Conservation (phyloP, 2,888 invertebrate genomes). For the Drosophila lutescens region DNA sequence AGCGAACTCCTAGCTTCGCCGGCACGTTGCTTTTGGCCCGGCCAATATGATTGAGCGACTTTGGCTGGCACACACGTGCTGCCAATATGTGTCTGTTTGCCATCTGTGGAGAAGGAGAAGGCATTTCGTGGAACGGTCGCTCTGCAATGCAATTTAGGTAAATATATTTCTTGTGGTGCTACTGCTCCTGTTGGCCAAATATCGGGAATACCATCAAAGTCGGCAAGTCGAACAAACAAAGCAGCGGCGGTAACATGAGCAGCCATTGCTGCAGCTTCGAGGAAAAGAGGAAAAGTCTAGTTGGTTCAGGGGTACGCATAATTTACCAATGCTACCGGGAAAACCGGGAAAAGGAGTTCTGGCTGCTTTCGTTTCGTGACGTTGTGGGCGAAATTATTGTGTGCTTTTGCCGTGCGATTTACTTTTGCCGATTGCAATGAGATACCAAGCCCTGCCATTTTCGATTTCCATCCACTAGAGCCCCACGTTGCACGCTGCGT, state of each 20-base stretch:
- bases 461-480: constrained; percentile 6
- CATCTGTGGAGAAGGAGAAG: constrained; percentile 33
- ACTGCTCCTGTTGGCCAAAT: constrained; percentile 39
- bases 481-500: constrained; percentile 55
- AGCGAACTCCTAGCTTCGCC: constrained; percentile 14
- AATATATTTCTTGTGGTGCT: constrained; percentile 60
- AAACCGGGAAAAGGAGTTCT: constrained; percentile 4
- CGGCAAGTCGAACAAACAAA: constrained; percentile 62
- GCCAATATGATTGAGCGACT: constrained; percentile 69
- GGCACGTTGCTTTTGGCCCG: constrained; percentile 34
- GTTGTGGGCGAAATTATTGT: constrained; percentile 57
- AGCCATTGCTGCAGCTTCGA: background rate
- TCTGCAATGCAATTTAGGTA: constrained; percentile 68
- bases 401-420: constrained; percentile 64
- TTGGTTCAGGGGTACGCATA: constrained; percentile 57
- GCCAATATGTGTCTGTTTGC: constrained; percentile 58
- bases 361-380: constrained; percentile 26
- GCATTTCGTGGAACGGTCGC: constrained; percentile 47
- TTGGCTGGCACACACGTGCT: constrained; percentile 59
- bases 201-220: constrained; percentile 47
- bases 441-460: constrained; percentile 44
- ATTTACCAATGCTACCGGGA: constrained; percentile 59
- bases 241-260: constrained; percentile 18
- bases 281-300: constrained; percentile 25
- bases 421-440: constrained; percentile 60